Evolutionary conservation across 2,888 invertebrate genomes (phyloP).

Genomic region (Cataglyphis cursor): DNA sequence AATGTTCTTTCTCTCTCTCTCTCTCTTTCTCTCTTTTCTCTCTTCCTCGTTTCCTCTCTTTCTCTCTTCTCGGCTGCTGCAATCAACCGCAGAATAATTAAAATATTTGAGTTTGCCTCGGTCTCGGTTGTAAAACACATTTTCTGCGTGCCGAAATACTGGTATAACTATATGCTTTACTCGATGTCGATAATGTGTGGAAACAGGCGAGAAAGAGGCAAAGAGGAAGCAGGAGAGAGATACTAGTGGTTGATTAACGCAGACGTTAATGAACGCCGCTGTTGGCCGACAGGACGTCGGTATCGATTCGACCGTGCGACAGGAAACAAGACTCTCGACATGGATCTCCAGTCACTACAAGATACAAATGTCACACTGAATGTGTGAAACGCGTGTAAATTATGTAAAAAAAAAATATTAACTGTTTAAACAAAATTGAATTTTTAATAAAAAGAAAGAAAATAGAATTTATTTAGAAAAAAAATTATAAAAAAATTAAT

Average conservation of each 20-base stretch:
- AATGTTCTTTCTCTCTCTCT: no score
- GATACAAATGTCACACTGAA: background rate
- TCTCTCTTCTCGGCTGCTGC: slow-evolving; percentile 31
- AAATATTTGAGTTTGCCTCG: slow-evolving; percentile 74
- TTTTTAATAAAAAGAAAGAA: background rate
- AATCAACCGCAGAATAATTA: slow-evolving; percentile 79
- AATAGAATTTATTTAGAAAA: background rate
- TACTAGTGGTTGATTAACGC: slow-evolving; percentile 76
- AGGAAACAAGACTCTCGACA: slow-evolving; percentile 49
- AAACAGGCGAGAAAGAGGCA: background rate
- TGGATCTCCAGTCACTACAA: slow-evolving; percentile 22
- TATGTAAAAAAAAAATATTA: background rate
- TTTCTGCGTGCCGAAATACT: slow-evolving; percentile 35
- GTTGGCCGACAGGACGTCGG: slow-evolving; percentile 62
- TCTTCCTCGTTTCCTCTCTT: background rate
- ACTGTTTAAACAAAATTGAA: background rate
- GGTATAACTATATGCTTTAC: slow-evolving; percentile 38
- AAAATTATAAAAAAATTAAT: background rate
- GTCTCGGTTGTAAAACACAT: slow-evolving; percentile 30
- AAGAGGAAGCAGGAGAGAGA: slow-evolving; percentile 16
- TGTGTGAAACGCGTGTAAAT: background rate
- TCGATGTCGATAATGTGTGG: slow-evolving; percentile 27
- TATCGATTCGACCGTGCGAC: slow-evolving; percentile 74
- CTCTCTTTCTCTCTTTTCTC: background rate
- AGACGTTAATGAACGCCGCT: slow-evolving; percentile 77